Evolutionary conservation across 2,888 invertebrate species (phyloP), one percentile per base, ranked within the genome.

Genomic region (Epistrophe eligans): DNA sequence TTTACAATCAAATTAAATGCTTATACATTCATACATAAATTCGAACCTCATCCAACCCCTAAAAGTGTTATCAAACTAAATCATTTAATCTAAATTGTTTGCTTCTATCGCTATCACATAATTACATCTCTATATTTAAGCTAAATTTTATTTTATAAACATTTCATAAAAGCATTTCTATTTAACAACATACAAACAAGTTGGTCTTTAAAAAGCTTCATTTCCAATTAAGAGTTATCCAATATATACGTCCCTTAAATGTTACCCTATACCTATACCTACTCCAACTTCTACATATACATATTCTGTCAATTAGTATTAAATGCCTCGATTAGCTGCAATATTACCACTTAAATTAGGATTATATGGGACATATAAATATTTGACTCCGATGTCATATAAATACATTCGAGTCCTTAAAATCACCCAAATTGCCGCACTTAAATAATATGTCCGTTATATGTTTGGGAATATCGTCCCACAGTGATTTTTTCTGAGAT

Each of bases 231-330:
- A 50, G 35, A 35, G 45, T 17, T 32, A 35, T 15, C 50, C 32
- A 60, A 11, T 19, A 38, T 38, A 17, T 32, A n/a, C n/a, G 2
- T 7, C 0, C 17, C n/a, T 11, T 11, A 55, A 55, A 24, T 60
- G 3, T 60, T 62, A 79, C 35, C 62, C 64, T 55, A 52, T 70
- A 24, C 24, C 24, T 24, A n/a, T n/a, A 24, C 24, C 3, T 24
- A 24, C 24, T 24, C 24, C 3, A 2, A 24, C 24, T 24, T 3
- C 24, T 24, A 3, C 24, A 24, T 24, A 24, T 24, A 24, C 24
- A 24, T 24, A 58, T 17, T 55, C 38, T 57, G 28, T 57, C 70
- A 76, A 81, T 81, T 81, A 81, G 67, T 43, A 62, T 70, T 76
- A 81, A 70, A 71, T 40, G 52, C 48, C 35, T 55, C 76, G 62